These are phyloP conservation scores for Elmis aenea DNA, from an alignment of 2,888 invertebrate genomes.

Conservation along the genomic window DNA sequence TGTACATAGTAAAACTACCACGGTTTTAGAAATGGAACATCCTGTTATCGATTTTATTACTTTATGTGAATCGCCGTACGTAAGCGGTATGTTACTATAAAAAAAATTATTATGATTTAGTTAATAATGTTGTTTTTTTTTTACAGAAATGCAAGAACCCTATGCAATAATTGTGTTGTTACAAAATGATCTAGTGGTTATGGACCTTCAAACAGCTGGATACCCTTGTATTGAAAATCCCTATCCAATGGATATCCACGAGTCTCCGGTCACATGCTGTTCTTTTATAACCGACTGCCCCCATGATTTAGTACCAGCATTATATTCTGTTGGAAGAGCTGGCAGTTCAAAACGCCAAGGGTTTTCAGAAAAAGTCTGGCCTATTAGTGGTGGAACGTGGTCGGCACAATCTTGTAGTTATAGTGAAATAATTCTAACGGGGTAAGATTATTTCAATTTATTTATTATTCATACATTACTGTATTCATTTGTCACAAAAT, in stretches of 20 bases:
- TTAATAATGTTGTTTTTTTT: slow-evolving; percentile 2
- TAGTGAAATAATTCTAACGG: slow-evolving; percentile 97
- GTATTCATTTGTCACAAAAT: too few species aligned
- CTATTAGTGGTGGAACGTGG: slow-evolving; percentile 94
- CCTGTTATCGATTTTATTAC: slow-evolving; percentile 96
- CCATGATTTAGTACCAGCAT: slow-evolving; percentile 94
- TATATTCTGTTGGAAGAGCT: slow-evolving; percentile 89
- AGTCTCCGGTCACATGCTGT: slow-evolving; percentile 96
- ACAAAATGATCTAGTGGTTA: slow-evolving; percentile 95
- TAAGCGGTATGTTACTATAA: slow-evolving; percentile 63
- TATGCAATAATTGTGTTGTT: slow-evolving; percentile 96
- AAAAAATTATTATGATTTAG: neutral
- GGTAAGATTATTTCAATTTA: too few species aligned
- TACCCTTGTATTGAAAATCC: slow-evolving; percentile 99
- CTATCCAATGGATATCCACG: slow-evolving; percentile 99
- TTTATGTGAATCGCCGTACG: slow-evolving; percentile 91
- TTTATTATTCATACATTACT: too few species aligned
- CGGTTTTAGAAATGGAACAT: slow-evolving; percentile 99
- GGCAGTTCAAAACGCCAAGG: slow-evolving; percentile 66
- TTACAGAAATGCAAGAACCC: slow-evolving; percentile 97
- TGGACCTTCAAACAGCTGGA: slow-evolving; percentile 91
- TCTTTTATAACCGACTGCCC: slow-evolving; percentile 97
- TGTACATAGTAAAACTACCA: slow-evolving; percentile 92
- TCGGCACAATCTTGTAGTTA: slow-evolving; percentile 93
- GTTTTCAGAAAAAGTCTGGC: slow-evolving; percentile 93